Evolutionary conservation across 1,140 invertebrate species (phyloP), one percentile per base, ranked within the genome.

Genomic region (Drosophila funebris): DNA sequence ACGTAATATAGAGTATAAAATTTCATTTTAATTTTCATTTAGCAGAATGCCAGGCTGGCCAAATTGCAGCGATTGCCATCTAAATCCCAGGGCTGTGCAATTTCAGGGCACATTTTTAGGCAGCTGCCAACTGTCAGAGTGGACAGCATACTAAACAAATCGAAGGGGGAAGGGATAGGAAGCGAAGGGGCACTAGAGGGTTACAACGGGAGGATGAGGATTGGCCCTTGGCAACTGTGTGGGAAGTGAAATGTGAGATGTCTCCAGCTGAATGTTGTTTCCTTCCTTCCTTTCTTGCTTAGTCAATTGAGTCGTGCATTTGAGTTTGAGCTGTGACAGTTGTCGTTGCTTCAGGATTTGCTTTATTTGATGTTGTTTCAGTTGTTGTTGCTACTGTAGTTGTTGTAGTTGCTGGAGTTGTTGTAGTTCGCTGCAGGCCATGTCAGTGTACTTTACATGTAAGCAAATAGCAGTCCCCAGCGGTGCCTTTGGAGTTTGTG

Each of bases 1-100:
- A 18, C 24, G 13, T 41, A 11, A 6, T 24, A 13, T 11, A 24
- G 52, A 20, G 53, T 63, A 70, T 48, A 52, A 14, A 44, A 70
- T 48, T 70, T 77, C 64, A 87, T 85, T 81, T 85, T 85, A 85
- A 85, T 85, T 85, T 85, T 71, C 82, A 81, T 85, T 85, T 87
- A 68, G 61, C 61, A 73, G 57, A 85, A 73, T 62, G 60, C 27
- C 78, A 64, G 82, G 57, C 70, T 78, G 78, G 60, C 63, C 76
- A 79, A 81, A 78, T 78, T 87, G 78, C 70, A 69, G 62, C 78
- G 83, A 87, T 85, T 87, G 82, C 78, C 54, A 82, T 78, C 74
- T 36, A 67, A 75, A 62, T 85, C 82, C 82, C 82, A 58, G 50
- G 60, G 71, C 83, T 46, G 56, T 73, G 77, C 68, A 81, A 68